phyloP scores from a whole-genome alignment of 2,113 vertebrate genomes.

The Chelonoidis abingdonii region DNA sequence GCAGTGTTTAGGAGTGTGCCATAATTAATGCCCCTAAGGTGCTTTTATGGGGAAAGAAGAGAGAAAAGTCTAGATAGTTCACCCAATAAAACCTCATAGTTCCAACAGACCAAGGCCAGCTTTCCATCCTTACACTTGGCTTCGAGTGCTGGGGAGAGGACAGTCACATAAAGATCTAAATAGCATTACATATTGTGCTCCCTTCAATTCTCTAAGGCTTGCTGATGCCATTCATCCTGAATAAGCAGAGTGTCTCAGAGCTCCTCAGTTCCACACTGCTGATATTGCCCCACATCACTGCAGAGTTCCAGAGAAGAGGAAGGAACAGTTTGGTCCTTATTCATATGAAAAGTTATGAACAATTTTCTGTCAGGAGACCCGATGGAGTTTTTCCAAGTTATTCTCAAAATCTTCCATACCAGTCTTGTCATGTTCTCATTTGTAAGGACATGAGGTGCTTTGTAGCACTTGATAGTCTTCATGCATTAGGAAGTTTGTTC shows the following conservation, averaged over 20 bases:
- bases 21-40: neutral
- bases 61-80: neutral
- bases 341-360: neutral
- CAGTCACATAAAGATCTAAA: neutral
- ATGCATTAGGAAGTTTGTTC: neutral
- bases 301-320: neutral
- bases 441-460: neutral
- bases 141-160: neutral
- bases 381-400: neutral
- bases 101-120: neutral
- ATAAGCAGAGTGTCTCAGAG: neutral
- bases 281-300: neutral
- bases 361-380: neutral
- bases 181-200: neutral
- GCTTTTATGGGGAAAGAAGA: neutral
- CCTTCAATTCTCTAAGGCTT: neutral
- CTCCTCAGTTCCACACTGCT: neutral
- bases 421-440: fast-evolving
- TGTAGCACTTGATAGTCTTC: neutral
- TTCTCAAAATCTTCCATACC: neutral
- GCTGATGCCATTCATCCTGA: neutral
- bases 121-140: neutral
- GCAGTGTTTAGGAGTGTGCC: neutral
- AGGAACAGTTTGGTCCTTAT: neutral
- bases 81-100: neutral